phyloP scores from a whole-genome alignment of 1,140 invertebrate genomes.

The Euwallacea fornicatus region DNA sequence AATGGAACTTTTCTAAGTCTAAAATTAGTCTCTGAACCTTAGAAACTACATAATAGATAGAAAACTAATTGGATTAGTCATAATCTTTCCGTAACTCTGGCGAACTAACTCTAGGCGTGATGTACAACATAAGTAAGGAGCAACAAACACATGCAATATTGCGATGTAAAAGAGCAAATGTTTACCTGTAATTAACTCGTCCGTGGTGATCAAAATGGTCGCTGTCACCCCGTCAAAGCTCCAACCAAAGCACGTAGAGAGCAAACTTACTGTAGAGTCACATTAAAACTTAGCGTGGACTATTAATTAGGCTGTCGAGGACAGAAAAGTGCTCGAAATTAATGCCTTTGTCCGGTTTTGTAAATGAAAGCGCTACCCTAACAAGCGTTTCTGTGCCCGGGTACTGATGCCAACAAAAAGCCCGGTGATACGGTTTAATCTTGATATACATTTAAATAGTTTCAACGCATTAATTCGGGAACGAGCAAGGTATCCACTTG shows the following conservation, averaged over 20 bases:
- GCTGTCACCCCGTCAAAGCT: neutral
- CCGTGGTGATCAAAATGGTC: neutral
- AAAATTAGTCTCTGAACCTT: too few relatives aligned
- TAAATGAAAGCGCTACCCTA: slow-evolving; percentile 35
- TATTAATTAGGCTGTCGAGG: slow-evolving; percentile 40
- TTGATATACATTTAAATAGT: slow-evolving; percentile 26
- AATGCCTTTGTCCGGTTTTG: slow-evolving; percentile 38
- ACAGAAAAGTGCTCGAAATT: slow-evolving; percentile 35
- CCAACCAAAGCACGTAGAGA: slow-evolving; percentile 7
- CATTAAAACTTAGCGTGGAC: slow-evolving; percentile 35
- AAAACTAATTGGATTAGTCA: too few relatives aligned
- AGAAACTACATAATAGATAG: too few relatives aligned
- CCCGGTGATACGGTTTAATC: slow-evolving; percentile 18
- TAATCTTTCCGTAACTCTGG: too few relatives aligned
- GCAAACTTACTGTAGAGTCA: slow-evolving; percentile 27
- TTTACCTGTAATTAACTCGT: slow-evolving; percentile 7
- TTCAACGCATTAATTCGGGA: slow-evolving; percentile 18
- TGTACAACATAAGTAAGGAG: too few relatives aligned
- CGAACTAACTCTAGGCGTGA: too few relatives aligned
- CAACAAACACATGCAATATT: too few relatives aligned
- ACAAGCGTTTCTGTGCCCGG: slow-evolving; percentile 26
- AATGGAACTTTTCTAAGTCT: too few relatives aligned
- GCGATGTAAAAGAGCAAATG: too few relatives aligned
- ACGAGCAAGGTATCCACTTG: slow-evolving; percentile 21
- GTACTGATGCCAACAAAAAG: slow-evolving; percentile 31